phyloP scores from a whole-genome alignment of 1,140 invertebrate species.

The Plutomurus gul region DNA sequence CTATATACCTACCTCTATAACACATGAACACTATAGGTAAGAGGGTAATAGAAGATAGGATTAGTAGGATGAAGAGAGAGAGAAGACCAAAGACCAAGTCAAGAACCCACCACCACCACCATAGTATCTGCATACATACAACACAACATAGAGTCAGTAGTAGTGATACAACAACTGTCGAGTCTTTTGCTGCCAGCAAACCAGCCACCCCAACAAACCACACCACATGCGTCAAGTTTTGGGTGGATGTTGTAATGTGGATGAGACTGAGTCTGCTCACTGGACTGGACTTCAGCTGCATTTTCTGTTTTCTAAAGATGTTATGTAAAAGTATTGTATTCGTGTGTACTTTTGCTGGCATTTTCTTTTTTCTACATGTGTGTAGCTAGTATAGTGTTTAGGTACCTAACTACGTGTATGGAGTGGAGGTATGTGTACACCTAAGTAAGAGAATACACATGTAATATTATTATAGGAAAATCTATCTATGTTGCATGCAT shows the following conservation, averaged over 20 bases:
- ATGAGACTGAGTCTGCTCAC: not conserved
- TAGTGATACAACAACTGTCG: no score
- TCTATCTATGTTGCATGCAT: not conserved
- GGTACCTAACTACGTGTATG: not conserved
- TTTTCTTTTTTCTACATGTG: not conserved
- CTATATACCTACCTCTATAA: not conserved
- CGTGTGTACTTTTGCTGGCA: not conserved
- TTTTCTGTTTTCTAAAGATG: not conserved
- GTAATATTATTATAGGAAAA: not conserved
- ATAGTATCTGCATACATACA: no score
- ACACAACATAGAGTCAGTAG: no score
- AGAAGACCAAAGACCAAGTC: no score
- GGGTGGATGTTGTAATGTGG: not conserved
- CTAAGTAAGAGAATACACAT: not conserved
- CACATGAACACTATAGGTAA: not conserved
- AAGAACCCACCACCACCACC: no score
- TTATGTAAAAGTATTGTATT: not conserved
- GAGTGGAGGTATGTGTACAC: not conserved
- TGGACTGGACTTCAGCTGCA: not conserved
- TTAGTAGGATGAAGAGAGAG: no score
- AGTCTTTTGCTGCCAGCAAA: no score
- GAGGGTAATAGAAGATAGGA: no score
- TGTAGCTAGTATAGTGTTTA: no score
- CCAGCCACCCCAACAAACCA: not conserved
- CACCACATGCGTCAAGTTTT: not conserved